Conservation (phyloP, 2,888 invertebrate species). For the Micropterix aruncella region DNA sequence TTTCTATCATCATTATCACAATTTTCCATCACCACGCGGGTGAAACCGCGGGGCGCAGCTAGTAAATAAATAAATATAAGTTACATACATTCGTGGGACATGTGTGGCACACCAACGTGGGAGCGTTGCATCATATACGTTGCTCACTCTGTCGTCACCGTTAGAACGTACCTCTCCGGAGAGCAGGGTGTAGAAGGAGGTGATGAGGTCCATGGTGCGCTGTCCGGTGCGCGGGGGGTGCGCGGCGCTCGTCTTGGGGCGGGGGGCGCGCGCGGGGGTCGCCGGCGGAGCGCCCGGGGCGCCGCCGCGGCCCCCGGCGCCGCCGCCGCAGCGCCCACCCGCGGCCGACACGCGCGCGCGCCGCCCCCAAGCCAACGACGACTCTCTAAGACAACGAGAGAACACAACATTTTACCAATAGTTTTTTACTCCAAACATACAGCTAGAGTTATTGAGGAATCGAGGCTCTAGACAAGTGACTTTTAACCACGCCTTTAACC, state of each 20-base stretch:
- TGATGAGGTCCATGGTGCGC: conserved; percentile 37
- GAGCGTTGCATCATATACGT: too few relatives aligned
- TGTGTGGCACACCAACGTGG: conserved; percentile 5
- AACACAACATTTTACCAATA: too few relatives aligned
- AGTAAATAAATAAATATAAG: too few relatives aligned
- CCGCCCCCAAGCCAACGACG: conserved; percentile 10
- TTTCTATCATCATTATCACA: too few relatives aligned
- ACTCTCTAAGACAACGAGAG: conserved; percentile 26
- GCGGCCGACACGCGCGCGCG: conserved; percentile 17
- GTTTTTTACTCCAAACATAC: too few relatives aligned
- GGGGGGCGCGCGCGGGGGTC: conserved; percentile 20
- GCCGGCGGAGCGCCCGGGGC: conserved; percentile 19
- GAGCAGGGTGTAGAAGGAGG: conserved; percentile 37
- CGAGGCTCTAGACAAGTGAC: too few relatives aligned
- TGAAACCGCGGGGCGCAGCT: too few relatives aligned
- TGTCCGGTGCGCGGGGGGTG: conserved; percentile 17
- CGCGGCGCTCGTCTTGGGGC: conserved; percentile 19
- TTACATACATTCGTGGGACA: conserved; percentile 4
- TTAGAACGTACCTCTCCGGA: conserved; percentile 29
- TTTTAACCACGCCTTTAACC: too few relatives aligned
- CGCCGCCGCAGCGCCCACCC: conserved; percentile 16
- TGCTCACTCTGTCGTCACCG: neutral
- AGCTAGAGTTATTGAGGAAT: too few relatives aligned
- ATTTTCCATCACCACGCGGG: too few relatives aligned
- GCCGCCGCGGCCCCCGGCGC: conserved; percentile 25